Conservation (phyloP, 1,140 invertebrate genomes). For the Octopus bimaculoides region DNA sequence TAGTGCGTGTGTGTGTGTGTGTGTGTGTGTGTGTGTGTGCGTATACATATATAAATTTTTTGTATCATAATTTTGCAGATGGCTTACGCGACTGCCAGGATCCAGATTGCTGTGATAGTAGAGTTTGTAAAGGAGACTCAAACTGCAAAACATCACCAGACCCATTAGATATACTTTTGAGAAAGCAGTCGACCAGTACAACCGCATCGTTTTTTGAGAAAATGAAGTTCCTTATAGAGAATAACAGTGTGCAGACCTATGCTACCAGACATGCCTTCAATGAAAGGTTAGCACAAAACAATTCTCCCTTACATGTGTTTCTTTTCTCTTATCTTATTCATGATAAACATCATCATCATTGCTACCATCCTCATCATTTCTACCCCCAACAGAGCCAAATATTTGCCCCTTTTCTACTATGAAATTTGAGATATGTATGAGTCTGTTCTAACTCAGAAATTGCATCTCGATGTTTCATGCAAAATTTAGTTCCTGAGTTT, state of each 20-base stretch:
- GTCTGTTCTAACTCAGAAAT: no score
- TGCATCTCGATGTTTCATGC: no score
- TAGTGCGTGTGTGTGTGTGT: no score
- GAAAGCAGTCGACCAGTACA: conserved; percentile 91
- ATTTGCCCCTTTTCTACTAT: no score
- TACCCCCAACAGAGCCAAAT: no score
- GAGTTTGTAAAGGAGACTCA: conserved; percentile 78
- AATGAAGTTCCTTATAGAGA: conserved; percentile 97
- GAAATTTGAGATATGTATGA: no score
- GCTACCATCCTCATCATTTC: no score
- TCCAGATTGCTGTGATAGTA: conserved; percentile 83
- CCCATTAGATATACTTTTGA: conserved; percentile 83
- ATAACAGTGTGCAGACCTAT: conserved; percentile 95
- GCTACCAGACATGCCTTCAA: conserved; percentile 92
- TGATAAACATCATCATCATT: no score
- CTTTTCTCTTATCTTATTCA: no score
- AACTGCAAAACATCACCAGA: conserved; percentile 89
- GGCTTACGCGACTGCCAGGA: conserved; percentile 95
- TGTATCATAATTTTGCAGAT: conserved; percentile 66
- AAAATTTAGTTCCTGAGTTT: no score
- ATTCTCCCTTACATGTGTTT: neutral
- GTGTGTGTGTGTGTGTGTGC: no score
- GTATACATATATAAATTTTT: no score
- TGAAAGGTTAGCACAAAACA: conserved; percentile 76
- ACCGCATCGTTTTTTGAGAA: conserved; percentile 97